Evolutionary conservation across 2,113 vertebrate species (phyloP), one percentile per base, ranked within the genome.

Genomic region (Malurus alboscapulatus): DNA sequence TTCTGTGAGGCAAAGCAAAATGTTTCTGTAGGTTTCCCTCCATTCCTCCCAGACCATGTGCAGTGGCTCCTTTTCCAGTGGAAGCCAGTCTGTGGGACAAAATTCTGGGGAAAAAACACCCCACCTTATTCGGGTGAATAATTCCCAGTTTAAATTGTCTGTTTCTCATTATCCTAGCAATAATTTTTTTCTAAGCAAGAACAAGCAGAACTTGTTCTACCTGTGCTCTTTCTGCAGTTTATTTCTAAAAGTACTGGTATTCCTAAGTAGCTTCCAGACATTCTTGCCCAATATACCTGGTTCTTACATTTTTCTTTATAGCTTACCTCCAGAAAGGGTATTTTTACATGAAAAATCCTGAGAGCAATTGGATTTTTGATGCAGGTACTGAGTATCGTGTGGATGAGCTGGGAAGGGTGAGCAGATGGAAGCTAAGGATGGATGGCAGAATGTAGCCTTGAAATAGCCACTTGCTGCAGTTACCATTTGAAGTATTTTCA

Each of bases 121-220:
- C 13, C 9, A 38, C 5, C 29, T 19, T 0, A 0, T 30, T 32
- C 34, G 66, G 17, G 12, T 77, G 38, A 50, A 9, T 74, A 30
- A 57, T 76, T 92, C 40, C 42, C 19, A 11, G 8, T 2, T 44
- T 47, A 58, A 65, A 32, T 62, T 10, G 2, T 19, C 79, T n/a
- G 18, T 40, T 62, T 24, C 47, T 38, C 10, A 21, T 65, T 59
- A 44, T 50, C 45, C 27, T 40, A 26, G 68, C 30, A 40, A 27
- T 6, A n/a, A 36, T 75, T 68, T 36, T 5, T 48, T 48, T 48
- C 63, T 59, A 57, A 30, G 22, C 13, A 65, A 83, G 38, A 67
- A 14, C 16, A 67, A 90, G n/a, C 38, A 44, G 48, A 66, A 22
- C 17, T 34, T 79, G 5, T 88, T 59, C 42, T 47, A 21, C 17